These are phyloP conservation scores for Trachymyrmex cornetzi DNA, from an alignment of 1,140 invertebrate genomes.

Conservation along the genomic window DNA sequence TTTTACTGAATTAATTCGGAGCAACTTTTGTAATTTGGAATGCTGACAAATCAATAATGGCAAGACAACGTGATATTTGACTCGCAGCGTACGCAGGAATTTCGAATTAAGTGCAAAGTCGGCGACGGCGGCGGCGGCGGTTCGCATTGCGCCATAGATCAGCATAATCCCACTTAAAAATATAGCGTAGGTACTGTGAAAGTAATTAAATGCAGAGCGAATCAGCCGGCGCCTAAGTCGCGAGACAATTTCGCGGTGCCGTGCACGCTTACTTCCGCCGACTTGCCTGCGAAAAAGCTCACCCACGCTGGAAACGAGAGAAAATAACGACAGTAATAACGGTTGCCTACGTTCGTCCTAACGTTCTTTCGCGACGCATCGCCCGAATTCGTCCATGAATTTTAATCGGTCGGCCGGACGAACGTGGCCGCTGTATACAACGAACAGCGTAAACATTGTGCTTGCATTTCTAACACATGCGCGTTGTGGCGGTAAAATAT, in stretches of 20 bases:
- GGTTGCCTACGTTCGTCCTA: not conserved
- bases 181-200: not conserved
- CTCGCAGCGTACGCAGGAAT: not conserved
- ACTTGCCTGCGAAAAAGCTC: not conserved
- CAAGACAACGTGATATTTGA: constrained; percentile 7
- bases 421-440: constrained; percentile 34
- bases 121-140: no score
- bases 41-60: not conserved
- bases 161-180: constrained; percentile 56
- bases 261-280: not conserved
- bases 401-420: constrained; percentile 59
- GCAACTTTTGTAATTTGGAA: not conserved
- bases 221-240: constrained; percentile 44
- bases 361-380: constrained; percentile 1
- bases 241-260: constrained; percentile 53
- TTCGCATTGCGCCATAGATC: constrained; percentile 20
- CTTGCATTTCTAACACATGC: constrained; percentile 25
- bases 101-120: constrained; percentile 25
- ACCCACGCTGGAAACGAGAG: not conserved
- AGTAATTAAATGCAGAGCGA: constrained; percentile 54
- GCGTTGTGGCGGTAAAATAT: constrained; percentile 60
- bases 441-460: constrained; percentile 34
- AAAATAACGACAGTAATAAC: constrained; percentile 53
- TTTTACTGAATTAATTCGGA: not conserved
- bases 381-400: constrained; percentile 54